Evolutionary conservation across 2,113 vertebrate species (phyloP).

Genomic region (Pristiophorus japonicus): DNA sequence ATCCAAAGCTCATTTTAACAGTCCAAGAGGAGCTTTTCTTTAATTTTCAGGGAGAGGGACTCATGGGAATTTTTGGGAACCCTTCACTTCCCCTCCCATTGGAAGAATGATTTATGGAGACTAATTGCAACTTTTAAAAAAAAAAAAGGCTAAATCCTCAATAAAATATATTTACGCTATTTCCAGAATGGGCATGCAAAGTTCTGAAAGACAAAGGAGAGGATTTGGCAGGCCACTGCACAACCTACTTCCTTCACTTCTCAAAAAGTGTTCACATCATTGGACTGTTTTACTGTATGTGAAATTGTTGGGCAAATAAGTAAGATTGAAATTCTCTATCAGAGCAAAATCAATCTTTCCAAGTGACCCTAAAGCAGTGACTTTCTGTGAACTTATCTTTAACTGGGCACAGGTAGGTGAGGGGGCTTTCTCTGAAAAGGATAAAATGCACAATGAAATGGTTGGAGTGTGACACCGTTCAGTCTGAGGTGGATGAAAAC

Average conservation of each 20-base stretch:
- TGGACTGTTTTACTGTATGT: background rate
- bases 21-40: no score
- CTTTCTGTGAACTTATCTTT: slow-evolving; percentile 21
- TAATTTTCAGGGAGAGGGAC: no score
- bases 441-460: slow-evolving; percentile 16
- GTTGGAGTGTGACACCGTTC: background rate
- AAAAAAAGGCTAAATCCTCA: background rate
- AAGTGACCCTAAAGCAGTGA: slow-evolving; percentile 25
- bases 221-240: background rate
- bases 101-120: background rate
- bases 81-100: no score
- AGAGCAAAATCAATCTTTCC: slow-evolving; percentile 35
- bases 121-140: background rate
- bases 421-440: background rate
- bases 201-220: background rate
- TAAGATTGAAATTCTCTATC: slow-evolving; percentile 23
- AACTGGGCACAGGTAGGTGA: slow-evolving; percentile 17
- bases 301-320: background rate
- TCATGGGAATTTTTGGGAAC: no score
- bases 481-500: background rate
- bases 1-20: no score
- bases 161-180: background rate
- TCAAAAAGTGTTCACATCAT: background rate
- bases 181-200: background rate
- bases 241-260: background rate